These are phyloP conservation scores for Sminthurides aquaticus DNA, from an alignment of 2,888 invertebrate species.

Conservation along the genomic window DNA sequence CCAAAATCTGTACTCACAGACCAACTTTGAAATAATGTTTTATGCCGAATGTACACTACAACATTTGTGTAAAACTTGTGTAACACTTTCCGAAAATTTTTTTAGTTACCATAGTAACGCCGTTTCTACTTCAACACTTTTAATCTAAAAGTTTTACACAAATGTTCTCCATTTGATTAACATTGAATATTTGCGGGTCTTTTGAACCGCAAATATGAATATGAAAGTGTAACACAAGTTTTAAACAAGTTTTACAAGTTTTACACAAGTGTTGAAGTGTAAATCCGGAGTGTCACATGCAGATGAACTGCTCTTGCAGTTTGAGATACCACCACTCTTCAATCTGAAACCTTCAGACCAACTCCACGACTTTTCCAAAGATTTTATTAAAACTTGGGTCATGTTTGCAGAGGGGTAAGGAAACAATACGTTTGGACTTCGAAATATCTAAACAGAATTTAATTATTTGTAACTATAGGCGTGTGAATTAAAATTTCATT, in stretches of 20 bases:
- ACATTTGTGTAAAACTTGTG: no score
- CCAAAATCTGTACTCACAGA: not conserved
- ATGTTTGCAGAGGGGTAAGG: constrained; percentile 1
- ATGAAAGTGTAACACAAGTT: no score
- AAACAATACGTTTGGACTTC: not conserved
- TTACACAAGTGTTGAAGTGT: no score
- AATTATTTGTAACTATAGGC: not conserved
- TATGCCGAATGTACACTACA: no score
- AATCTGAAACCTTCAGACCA: not conserved
- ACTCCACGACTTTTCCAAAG: not conserved
- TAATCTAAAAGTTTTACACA: no score
- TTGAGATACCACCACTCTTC: not conserved
- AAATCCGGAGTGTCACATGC: not conserved
- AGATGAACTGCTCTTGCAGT: not conserved
- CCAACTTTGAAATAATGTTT: no score
- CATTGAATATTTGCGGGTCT: no score
- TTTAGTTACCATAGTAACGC: no score
- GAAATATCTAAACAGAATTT: not conserved
- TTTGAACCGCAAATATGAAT: no score
- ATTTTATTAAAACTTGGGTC: not conserved
- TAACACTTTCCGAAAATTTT: no score
- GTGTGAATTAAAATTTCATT: not conserved
- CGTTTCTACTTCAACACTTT: no score
- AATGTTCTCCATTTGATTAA: no score
- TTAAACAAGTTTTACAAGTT: not conserved